Evolutionary conservation across 1,140 invertebrate genomes (phyloP).

Genomic region (Drosophila repleta): DNA sequence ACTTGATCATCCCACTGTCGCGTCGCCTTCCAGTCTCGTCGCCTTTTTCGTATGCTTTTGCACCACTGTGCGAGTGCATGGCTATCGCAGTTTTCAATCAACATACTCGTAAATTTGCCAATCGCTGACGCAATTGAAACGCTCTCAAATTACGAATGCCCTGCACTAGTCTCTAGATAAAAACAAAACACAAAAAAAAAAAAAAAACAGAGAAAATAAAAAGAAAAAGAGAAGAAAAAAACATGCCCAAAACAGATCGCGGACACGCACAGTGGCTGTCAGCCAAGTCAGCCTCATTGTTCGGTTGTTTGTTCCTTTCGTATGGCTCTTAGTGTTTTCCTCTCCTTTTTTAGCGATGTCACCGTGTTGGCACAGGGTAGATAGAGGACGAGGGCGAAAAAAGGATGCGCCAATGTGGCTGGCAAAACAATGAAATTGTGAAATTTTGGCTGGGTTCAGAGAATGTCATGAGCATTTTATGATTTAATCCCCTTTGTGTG

Average conservation of each 20-base stretch:
- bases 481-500: constrained; percentile 74
- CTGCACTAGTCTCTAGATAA: constrained; percentile 23
- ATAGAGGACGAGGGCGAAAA: background rate
- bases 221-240: background rate
- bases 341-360: constrained; percentile 52
- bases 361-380: constrained; percentile 24
- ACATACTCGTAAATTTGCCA: constrained; percentile 71
- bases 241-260: constrained; percentile 16
- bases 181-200: background rate
- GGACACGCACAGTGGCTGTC: constrained; percentile 23
- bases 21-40: background rate
- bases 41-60: background rate
- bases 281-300: constrained; percentile 5
- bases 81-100: constrained; percentile 59
- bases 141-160: constrained; percentile 38
- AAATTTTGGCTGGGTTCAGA: constrained; percentile 42
- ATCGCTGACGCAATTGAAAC: constrained; percentile 54
- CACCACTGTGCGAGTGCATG: constrained; percentile 12
- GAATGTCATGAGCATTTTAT: constrained; percentile 66
- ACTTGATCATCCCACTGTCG: background rate
- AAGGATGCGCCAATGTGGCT: constrained; percentile 68
- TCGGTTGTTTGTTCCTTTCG: background rate
- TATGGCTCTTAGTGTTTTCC: constrained; percentile 2
- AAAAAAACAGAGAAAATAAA: too few relatives aligned
- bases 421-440: constrained; percentile 76